Percentiles rank a stretch among this genome's conserved stretches.
These are phyloP conservation scores for Silvanus unidentatus DNA, from an alignment of 2,888 invertebrate species.

Conservation along the genomic window DNA sequence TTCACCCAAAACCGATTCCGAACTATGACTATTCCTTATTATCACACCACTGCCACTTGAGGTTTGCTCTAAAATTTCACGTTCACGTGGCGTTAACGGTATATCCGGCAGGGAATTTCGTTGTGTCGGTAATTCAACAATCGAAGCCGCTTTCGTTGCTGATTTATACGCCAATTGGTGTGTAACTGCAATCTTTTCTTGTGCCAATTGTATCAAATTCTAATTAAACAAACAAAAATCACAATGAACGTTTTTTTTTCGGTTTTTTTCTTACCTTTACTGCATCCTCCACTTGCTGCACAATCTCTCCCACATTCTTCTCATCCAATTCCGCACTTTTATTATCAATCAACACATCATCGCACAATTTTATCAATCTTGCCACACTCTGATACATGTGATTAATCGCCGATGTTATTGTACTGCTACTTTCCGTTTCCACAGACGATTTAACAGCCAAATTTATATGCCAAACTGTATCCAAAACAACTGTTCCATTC, in stretches of 20 bases:
- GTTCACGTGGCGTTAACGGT: slow-evolving; percentile 73
- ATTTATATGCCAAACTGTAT: slow-evolving; percentile 85
- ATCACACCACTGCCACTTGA: slow-evolving; percentile 38
- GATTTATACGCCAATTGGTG: slow-evolving; percentile 38
- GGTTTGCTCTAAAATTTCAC: slow-evolving; percentile 58
- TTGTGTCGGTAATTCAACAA: slow-evolving; percentile 50
- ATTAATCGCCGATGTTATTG: slow-evolving; percentile 72
- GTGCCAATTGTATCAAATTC: slow-evolving; percentile 71
- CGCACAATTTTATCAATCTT: slow-evolving; percentile 81
- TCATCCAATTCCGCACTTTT: slow-evolving; percentile 61
- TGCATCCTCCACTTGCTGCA: slow-evolving; percentile 65
- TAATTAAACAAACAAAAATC: slow-evolving; percentile 32
- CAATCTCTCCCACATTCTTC: slow-evolving; percentile 60
- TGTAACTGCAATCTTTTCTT: slow-evolving; percentile 79
- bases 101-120: slow-evolving; percentile 73
- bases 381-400: slow-evolving; percentile 83
- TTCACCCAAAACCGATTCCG: slow-evolving; percentile 70
- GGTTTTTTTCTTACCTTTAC: slow-evolving; percentile 52
- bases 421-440: slow-evolving; percentile 53
- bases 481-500: slow-evolving; percentile 88
- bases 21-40: slow-evolving; percentile 71
- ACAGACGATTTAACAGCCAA: slow-evolving; percentile 45
- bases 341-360: slow-evolving; percentile 75
- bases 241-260: background rate
- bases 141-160: slow-evolving; percentile 46